phyloP scores from a whole-genome alignment of 2,888 invertebrate species.

The Lamproptera curius region DNA sequence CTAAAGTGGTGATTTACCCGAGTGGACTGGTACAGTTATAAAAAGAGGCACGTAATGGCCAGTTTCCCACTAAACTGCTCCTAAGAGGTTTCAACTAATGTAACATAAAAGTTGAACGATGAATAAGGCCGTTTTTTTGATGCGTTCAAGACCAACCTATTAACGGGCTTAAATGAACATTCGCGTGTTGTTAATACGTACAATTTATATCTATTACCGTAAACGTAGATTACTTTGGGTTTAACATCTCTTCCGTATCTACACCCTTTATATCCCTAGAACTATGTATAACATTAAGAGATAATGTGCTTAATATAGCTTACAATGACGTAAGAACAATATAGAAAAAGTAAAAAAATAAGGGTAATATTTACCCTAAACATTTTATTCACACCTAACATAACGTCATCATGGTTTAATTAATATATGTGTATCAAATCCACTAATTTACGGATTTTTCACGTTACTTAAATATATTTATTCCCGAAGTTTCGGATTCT shows the following conservation, averaged over 20 bases:
- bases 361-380: too few relatives aligned
- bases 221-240: not conserved
- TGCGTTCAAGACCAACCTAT: constrained; percentile 12
- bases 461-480: too few relatives aligned
- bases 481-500: too few relatives aligned
- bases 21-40: constrained; percentile 31
- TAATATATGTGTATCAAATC: too few relatives aligned
- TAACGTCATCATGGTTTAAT: too few relatives aligned
- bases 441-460: too few relatives aligned
- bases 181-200: constrained; percentile 22
- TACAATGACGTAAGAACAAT: not conserved
- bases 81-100: constrained; percentile 20
- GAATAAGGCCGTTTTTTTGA: constrained; percentile 17
- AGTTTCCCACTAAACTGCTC: constrained; percentile 36
- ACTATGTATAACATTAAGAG: not conserved
- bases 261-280: not conserved
- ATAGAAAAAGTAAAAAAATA: too few relatives aligned
- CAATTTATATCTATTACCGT: constrained; percentile 15
- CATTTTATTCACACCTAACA: too few relatives aligned
- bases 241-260: not conserved
- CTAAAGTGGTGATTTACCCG: constrained; percentile 57
- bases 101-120: constrained; percentile 22
- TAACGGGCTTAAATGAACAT: constrained; percentile 11
- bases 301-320: not conserved
- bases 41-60: constrained; percentile 42